Percentiles rank a stretch among this genome's conserved stretches.
phyloP scores from a whole-genome alignment of 2,888 invertebrate genomes.

The Tenthredo livida region DNA sequence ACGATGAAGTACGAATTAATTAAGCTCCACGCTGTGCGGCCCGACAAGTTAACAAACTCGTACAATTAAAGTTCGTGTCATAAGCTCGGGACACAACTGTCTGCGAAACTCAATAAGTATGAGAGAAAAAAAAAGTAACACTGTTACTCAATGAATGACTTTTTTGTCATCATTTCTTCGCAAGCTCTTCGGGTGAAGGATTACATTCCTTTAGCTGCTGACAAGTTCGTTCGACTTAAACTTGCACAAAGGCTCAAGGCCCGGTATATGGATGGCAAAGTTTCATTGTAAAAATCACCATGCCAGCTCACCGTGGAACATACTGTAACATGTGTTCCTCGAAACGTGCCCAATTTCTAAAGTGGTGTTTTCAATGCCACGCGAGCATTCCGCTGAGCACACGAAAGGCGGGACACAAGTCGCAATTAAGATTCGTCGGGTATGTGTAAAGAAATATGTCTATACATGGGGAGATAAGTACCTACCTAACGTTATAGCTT shows the following conservation, averaged over 20 bases:
- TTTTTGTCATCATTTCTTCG: not conserved
- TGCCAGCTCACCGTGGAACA: constrained; percentile 31
- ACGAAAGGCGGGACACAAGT: constrained; percentile 20
- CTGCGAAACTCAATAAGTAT: not conserved
- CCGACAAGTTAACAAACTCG: not conserved
- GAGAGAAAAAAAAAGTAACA: not conserved
- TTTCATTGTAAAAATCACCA: constrained; percentile 29
- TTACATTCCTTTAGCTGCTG: not conserved
- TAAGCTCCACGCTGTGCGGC: not conserved
- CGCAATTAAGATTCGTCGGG: constrained; percentile 19
- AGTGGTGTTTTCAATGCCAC: constrained; percentile 45
- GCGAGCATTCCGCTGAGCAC: constrained; percentile 40
- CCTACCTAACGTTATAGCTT: not conserved
- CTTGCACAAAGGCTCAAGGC: not conserved
- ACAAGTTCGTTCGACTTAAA: not conserved
- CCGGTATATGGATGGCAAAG: not conserved
- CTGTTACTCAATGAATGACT: not conserved
- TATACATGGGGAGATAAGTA: not conserved
- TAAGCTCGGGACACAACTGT: not conserved
- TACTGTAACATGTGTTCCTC: constrained; percentile 49
- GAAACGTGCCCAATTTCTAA: constrained; percentile 51
- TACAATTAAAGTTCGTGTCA: not conserved
- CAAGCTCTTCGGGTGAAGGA: not conserved
- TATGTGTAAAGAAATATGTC: not conserved
- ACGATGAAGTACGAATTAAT: constrained; percentile 9